phyloP scores from a whole-genome alignment of 2,113 vertebrate species.

The Sinocyclocheilus anshuiensis region DNA sequence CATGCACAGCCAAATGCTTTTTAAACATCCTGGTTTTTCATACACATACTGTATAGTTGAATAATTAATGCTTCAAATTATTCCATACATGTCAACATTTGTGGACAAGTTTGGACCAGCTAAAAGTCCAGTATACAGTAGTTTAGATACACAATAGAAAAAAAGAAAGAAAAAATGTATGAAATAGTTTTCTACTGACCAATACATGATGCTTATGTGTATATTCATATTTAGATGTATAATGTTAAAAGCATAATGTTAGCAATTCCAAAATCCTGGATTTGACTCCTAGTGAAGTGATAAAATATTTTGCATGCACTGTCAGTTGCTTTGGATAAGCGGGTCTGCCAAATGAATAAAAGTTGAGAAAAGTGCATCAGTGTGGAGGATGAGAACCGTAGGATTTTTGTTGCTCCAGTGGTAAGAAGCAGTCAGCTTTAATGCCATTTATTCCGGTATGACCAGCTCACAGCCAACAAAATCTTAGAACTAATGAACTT shows the following conservation, averaged over 20 bases:
- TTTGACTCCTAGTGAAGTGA: neutral
- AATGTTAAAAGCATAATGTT: too few species aligned
- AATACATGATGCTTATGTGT: too few species aligned
- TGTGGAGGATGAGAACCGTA: neutral
- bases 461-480: slow-evolving; percentile 1
- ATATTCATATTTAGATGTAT: too few species aligned
- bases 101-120: too few species aligned
- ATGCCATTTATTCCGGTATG: neutral
- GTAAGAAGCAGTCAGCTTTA: neutral
- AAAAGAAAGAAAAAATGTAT: too few species aligned
- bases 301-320: neutral
- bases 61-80: too few species aligned
- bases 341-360: neutral
- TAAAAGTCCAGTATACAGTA: too few species aligned
- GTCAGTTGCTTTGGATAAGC: neutral
- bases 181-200: too few species aligned
- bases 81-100: too few species aligned
- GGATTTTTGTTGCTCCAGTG: neutral
- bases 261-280: neutral
- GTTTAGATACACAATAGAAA: too few species aligned
- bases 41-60: neutral
- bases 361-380: neutral
- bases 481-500: neutral
- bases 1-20: neutral
- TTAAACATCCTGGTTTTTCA: neutral